Conservation (phyloP, 1,140 invertebrate genomes). For the Proctacanthus coquilletti region DNA sequence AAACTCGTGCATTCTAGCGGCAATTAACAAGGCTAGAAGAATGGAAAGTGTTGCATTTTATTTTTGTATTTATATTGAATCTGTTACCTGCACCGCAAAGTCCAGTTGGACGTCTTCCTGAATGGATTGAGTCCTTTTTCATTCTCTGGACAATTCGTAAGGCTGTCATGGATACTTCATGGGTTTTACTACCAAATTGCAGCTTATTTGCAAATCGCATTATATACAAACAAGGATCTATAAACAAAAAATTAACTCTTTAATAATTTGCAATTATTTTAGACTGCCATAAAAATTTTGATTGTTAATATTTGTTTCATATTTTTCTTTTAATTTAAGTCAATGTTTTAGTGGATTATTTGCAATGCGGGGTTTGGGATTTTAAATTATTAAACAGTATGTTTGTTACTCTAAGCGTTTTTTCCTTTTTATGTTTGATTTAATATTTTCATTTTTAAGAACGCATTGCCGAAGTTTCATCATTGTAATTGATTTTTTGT, state of each 20-base stretch:
- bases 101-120: conserved; percentile 86
- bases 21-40: conserved; percentile 74
- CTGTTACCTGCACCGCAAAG: conserved; percentile 81
- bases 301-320: too few relatives aligned
- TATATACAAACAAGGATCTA: conserved; percentile 91
- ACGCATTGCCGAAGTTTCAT: too few relatives aligned
- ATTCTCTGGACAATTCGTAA: conserved; percentile 86
- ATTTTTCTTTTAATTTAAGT: too few relatives aligned
- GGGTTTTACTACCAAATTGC: conserved; percentile 80
- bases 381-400: too few relatives aligned
- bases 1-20: conserved; percentile 84
- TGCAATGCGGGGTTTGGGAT: too few relatives aligned
- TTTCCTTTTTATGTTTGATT: too few relatives aligned
- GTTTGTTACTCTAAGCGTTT: too few relatives aligned
- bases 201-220: conserved; percentile 87
- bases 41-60: not conserved
- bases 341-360: too few relatives aligned
- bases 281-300: too few relatives aligned
- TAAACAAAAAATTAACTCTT: conserved; percentile 28
- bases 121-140: conserved; percentile 96
- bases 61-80: conserved; percentile 5
- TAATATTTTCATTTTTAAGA: too few relatives aligned
- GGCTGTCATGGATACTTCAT: conserved; percentile 91
- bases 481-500: too few relatives aligned
- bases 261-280: too few relatives aligned